phyloP scores from a whole-genome alignment of 2,113 vertebrate genomes.

The Albula goreensis region DNA sequence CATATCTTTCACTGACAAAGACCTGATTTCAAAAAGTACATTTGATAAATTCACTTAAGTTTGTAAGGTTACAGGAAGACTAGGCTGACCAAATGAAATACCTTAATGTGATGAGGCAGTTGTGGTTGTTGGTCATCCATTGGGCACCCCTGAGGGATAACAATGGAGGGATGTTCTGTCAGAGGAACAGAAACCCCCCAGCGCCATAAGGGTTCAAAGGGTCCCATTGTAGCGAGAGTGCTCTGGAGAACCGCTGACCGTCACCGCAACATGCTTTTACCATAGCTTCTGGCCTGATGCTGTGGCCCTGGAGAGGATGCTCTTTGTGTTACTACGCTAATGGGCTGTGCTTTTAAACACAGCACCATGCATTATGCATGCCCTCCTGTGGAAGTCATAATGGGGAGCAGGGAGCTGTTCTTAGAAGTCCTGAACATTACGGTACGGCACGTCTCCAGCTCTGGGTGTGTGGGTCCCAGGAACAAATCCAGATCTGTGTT shows the following conservation, averaged over 20 bases:
- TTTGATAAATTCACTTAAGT: too few species aligned
- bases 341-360: conserved; percentile 67
- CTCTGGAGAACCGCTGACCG: not conserved
- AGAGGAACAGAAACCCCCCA: too few species aligned
- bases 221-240: not conserved
- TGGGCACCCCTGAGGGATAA: too few species aligned
- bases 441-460: not conserved
- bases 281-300: not conserved
- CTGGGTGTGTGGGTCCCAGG: not conserved
- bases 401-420: conserved; percentile 61
- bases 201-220: not conserved
- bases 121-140: too few species aligned
- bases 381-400: conserved; percentile 64
- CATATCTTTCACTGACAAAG: not conserved
- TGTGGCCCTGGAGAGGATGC: not conserved
- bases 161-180: too few species aligned
- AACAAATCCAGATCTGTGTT: not conserved
- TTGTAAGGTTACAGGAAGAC: too few species aligned
- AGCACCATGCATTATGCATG: conserved; percentile 72
- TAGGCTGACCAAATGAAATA: too few species aligned
- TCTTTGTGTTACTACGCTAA: conserved; percentile 50
- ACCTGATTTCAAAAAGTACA: too few species aligned
- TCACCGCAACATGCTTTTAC: not conserved
- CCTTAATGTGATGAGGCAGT: too few species aligned
- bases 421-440: conserved; percentile 48